Base-by-base conservation (phyloP, 2,113 vertebrate genomes). In the Aphyosemion australe region DNA sequence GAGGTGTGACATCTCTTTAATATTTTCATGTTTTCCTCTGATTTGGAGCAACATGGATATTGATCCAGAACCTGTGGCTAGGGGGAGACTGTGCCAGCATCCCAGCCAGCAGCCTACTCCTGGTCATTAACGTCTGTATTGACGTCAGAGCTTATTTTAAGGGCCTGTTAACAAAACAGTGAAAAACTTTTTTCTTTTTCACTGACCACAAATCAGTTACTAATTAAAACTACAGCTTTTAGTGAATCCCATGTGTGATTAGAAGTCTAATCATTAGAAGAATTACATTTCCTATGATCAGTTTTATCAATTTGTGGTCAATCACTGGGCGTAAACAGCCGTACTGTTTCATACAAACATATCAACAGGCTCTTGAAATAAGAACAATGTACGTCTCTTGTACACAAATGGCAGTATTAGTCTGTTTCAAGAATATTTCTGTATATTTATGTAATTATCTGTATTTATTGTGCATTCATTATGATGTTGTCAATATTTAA, bases 381-480 rank as follows among this genome's bases (percentile, higher is more conserved):
- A 82, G 82, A 69, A 64, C 46, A 64, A 52, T 82, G 76, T 72
- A 69, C 89, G 83, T 90, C 91, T 92, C 86, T 89, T 92, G 89
- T 93, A 91, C 77, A 80, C 88, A 82, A 79, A 93, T 89, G 91
- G 89, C 94, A 94, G 91, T 93, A 92, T 95, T 94, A 92, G 93
- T 91, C 91, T 93, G 74, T 94, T 93, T 92, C 90, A 94, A 93
- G 91, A 88, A 90, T 87, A 75, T 93, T 92, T 90, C 69, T 95
- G 93, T 96, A 95, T 95, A 95, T 96, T 96, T 95, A 94, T 96
- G 93, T 95, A 95, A 95, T 92, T 93, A 96, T 93, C 75, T 94
- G 91, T 98, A 98, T 99, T 99, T 99, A 98, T 97, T 98, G 95
- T 94, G 84, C 84, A 90, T 86, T 87, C 92, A 93, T 81, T 91